Conservation (phyloP, 2,113 vertebrate species). For the Andinoacara biseriatus region DNA sequence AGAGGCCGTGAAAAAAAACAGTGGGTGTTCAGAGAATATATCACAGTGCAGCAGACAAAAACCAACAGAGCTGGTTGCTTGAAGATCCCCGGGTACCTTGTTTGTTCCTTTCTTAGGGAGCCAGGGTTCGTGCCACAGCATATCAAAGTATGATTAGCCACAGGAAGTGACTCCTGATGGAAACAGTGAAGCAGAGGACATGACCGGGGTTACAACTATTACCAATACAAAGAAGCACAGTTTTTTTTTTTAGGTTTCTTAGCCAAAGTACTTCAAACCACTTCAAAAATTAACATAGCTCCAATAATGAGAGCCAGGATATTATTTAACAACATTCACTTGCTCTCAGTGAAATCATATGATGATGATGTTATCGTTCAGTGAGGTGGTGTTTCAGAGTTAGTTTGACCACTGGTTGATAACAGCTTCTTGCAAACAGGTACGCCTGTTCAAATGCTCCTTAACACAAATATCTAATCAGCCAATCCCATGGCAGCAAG, state of each 20-base stretch:
- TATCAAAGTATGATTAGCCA: slow-evolving; percentile 69
- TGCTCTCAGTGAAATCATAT: not conserved
- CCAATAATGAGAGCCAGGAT: not conserved
- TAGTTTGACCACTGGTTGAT: too few relatives aligned
- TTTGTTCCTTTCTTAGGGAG: slow-evolving; percentile 65
- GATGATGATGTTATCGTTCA: not conserved
- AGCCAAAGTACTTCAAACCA: not conserved
- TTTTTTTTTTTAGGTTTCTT: not conserved
- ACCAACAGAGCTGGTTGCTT: slow-evolving; percentile 40
- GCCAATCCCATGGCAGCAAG: too few relatives aligned
- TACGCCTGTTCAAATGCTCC: not conserved
- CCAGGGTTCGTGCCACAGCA: slow-evolving; percentile 59
- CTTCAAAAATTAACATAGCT: not conserved
- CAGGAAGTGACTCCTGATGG: slow-evolving; percentile 54
- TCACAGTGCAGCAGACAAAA: slow-evolving; percentile 55
- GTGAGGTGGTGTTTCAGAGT: not conserved
- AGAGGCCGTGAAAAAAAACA: slow-evolving; percentile 54
- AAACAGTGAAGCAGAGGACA: slow-evolving; percentile 33
- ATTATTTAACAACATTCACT: not conserved
- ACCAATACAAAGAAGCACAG: slow-evolving; percentile 5
- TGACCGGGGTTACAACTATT: slow-evolving; percentile 23
- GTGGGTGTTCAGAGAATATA: slow-evolving; percentile 61
- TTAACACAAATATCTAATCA: not conserved
- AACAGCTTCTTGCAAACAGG: not conserved
- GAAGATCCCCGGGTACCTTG: slow-evolving; percentile 48